Evolutionary conservation across 23 tunicate species (phyloP).

Genomic region (Halocynthia roretzi): DNA sequence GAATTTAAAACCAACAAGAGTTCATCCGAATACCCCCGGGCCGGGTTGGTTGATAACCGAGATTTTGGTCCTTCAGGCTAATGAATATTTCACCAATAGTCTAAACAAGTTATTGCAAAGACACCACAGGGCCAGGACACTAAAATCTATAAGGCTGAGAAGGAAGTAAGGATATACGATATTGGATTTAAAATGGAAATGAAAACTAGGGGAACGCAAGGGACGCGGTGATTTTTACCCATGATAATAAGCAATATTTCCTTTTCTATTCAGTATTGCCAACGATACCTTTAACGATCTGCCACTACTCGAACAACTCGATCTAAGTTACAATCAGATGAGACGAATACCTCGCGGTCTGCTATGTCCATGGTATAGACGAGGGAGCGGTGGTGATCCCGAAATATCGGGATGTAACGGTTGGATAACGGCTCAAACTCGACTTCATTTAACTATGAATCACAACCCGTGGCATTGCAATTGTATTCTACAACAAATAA

Average conservation of each 20-base stretch:
- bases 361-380: constrained; percentile 45
- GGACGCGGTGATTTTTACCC: too few species aligned
- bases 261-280: constrained; percentile 17
- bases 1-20: not conserved
- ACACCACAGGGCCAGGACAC: too few species aligned
- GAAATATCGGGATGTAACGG: not conserved
- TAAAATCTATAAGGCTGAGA: too few species aligned
- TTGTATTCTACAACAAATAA: constrained; percentile 35
- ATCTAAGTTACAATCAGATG: constrained; percentile 36
- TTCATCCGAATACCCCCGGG: too few species aligned
- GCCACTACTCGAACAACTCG: constrained; percentile 27
- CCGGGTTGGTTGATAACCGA: too few species aligned
- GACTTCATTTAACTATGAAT: constrained; percentile 7
- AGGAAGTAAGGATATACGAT: too few species aligned
- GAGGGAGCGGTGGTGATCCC: not conserved
- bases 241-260: too few species aligned
- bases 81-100: too few species aligned
- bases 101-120: too few species aligned
- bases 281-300: constrained; percentile 33
- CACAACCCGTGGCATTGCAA: constrained; percentile 56
- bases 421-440: not conserved
- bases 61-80: too few species aligned
- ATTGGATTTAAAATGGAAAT: too few species aligned
- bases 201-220: too few species aligned
- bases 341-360: constrained; percentile 18